phyloP scores from a whole-genome alignment of 2,797 vertebrate genomes.

The Cyprinodon diabolis region DNA sequence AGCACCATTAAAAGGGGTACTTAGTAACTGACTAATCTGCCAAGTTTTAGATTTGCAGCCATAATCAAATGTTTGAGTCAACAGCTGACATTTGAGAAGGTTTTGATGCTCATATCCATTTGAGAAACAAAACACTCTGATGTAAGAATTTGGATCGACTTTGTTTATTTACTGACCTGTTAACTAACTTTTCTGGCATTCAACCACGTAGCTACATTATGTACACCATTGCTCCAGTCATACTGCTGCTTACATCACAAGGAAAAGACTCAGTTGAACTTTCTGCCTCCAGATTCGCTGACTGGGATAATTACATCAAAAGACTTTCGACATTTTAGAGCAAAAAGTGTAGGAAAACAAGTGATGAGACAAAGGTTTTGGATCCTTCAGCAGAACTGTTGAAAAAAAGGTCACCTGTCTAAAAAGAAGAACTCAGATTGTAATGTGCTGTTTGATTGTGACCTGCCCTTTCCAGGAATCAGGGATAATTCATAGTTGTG shows the following conservation, averaged over 20 bases:
- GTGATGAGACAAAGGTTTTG: neutral
- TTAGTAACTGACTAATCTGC: slow-evolving; percentile 14
- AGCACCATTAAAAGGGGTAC: slow-evolving; percentile 11
- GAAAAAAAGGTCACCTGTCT: neutral
- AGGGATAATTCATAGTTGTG: slow-evolving; percentile 1
- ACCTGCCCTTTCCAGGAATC: neutral
- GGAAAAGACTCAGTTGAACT: neutral
- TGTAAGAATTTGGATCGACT: slow-evolving; percentile 1
- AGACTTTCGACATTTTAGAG: neutral
- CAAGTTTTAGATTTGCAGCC: slow-evolving; percentile 12
- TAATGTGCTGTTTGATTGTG: slow-evolving; percentile 9
- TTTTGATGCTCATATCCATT: slow-evolving; percentile 5
- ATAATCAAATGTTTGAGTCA: neutral
- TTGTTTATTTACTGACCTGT: neutral
- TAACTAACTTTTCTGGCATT: neutral
- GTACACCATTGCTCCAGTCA: neutral
- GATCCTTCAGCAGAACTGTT: neutral
- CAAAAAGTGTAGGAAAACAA: neutral
- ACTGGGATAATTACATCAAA: neutral
- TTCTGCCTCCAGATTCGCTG: neutral
- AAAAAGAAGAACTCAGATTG: neutral
- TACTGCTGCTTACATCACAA: neutral
- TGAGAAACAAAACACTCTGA: neutral
- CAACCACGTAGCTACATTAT: neutral
- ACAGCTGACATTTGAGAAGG: slow-evolving; percentile 8